Conservation (phyloP, 2,797 vertebrate species). For the Numenius phaeopus region DNA sequence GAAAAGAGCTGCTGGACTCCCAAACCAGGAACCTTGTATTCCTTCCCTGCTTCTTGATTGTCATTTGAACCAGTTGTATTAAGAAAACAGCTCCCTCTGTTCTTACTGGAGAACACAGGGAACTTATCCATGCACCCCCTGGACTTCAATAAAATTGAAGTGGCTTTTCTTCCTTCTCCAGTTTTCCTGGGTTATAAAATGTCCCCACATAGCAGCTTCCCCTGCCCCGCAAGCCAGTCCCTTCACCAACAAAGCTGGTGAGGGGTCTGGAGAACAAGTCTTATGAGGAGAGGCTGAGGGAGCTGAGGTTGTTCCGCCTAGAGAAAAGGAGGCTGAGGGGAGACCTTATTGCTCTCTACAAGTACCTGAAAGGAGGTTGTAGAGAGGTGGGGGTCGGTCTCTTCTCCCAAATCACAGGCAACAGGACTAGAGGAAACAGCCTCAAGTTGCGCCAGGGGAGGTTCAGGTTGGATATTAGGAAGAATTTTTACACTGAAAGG, state of each 20-base stretch:
- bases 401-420: too few relatives aligned
- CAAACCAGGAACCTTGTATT: not conserved
- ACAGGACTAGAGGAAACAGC: too few relatives aligned
- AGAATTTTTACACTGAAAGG: too few relatives aligned
- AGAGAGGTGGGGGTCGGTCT: too few relatives aligned
- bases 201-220: not conserved
- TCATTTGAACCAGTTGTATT: not conserved
- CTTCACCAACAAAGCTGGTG: not conserved
- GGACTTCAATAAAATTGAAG: not conserved
- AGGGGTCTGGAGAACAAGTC: too few relatives aligned
- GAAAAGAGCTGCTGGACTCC: not conserved
- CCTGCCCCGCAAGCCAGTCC: not conserved
- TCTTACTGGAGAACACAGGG: not conserved
- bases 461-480: too few relatives aligned
- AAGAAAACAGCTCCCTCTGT: not conserved
- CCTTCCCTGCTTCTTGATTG: not conserved
- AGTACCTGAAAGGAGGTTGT: too few relatives aligned
- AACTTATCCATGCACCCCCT: not conserved
- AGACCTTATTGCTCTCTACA: too few relatives aligned
- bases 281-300: too few relatives aligned
- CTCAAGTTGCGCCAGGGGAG: too few relatives aligned
- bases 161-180: not conserved
- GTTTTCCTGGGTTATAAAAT: not conserved
- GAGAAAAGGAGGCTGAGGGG: too few relatives aligned
- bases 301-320: too few relatives aligned